Evolutionary conservation across 2,797 vertebrate genomes (phyloP).

Genomic region (Schizopygopsis malacanthus): DNA sequence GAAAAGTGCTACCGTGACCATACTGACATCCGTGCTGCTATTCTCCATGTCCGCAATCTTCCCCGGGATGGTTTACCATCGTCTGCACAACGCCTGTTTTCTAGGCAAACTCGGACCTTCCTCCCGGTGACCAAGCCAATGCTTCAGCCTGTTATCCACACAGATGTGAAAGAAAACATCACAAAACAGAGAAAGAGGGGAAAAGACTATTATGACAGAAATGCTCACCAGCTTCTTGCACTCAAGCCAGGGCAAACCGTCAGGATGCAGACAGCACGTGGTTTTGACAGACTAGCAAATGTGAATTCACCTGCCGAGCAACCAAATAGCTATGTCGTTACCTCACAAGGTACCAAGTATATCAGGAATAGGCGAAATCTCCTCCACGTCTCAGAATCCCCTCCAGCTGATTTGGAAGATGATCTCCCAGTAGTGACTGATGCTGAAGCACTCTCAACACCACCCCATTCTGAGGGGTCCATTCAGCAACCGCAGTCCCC

Average conservation of each 20-base stretch:
- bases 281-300: background rate
- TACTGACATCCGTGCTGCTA: too few relatives aligned
- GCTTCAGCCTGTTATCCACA: background rate
- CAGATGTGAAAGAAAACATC: background rate
- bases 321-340: background rate
- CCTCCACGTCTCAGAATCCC: background rate
- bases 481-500: background rate
- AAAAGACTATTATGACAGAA: background rate
- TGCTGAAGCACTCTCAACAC: background rate
- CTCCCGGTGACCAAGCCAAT: background rate
- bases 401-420: background rate
- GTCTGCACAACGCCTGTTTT: background rate
- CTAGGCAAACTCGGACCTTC: background rate
- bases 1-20: too few relatives aligned
- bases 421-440: background rate
- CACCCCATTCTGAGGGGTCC: background rate
- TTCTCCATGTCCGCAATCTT: background rate
- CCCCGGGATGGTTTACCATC: background rate
- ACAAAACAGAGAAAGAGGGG: background rate
- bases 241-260: background rate
- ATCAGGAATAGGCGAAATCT: background rate
- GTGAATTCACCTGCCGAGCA: background rate
- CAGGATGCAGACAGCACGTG: background rate
- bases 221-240: background rate
- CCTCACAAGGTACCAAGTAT: background rate